phyloP scores from a whole-genome alignment of 1,140 invertebrate species.

The Lycorma delicatula region DNA sequence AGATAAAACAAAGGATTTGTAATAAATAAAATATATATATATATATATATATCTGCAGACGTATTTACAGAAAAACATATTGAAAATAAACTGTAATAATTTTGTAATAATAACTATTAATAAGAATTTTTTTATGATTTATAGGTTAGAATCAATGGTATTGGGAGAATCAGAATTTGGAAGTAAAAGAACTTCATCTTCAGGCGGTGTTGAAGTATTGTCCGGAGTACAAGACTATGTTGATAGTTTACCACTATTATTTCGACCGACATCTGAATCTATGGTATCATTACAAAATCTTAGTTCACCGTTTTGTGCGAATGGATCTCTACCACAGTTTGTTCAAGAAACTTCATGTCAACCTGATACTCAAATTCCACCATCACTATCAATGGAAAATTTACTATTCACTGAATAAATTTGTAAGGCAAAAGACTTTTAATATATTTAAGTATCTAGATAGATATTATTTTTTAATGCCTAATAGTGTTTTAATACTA shows the following conservation, averaged over 20 bases:
- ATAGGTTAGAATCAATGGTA: not conserved
- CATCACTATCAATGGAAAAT: not conserved
- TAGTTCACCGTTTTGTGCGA: not conserved
- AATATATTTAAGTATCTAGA: too few species aligned
- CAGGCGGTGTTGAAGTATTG: not conserved
- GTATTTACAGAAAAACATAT: too few species aligned
- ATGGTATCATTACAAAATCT: not conserved
- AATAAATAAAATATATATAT: too few species aligned
- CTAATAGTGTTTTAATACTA: too few species aligned
- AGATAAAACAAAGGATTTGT: too few species aligned
- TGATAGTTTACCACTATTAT: not conserved
- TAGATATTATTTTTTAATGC: too few species aligned
- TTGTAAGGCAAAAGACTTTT: too few species aligned
- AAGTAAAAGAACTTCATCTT: not conserved
- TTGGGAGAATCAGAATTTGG: not conserved
- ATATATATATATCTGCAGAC: too few species aligned
- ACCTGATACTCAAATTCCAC: not conserved
- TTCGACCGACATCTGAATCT: not conserved
- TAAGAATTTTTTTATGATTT: too few species aligned
- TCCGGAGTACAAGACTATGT: not conserved
- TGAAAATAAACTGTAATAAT: too few species aligned
- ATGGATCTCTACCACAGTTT: not conserved
- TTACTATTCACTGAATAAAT: not conserved
- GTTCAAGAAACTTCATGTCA: not conserved
- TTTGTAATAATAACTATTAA: too few species aligned